Base-by-base conservation (phyloP, 2,888 invertebrate species). In the Clanis bilineata region DNA sequence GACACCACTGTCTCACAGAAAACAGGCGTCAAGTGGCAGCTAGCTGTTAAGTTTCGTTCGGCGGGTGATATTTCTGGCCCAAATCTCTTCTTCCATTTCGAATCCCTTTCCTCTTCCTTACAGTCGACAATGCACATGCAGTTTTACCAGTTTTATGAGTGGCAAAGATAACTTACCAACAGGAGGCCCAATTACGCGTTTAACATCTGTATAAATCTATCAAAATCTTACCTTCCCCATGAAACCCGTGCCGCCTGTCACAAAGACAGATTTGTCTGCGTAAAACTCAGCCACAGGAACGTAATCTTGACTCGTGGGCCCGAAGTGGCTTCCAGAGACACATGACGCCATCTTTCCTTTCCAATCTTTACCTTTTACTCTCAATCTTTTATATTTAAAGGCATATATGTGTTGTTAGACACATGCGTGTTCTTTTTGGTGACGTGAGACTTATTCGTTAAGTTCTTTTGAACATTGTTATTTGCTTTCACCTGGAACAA, bases 221-320 rank as follows among this genome's bases (percentile, higher is more conserved):
- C n/a, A n/a, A 28, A 3, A 21, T n/a, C 62, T 85, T 64, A 97
- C 96, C 93, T 97, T 97, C 60, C 97, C 97, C 93, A 97, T 95
- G 77, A 97, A 97, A 6, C 97, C 97, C 1, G 96, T 97, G 43
- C 95, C 97, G 39, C 97, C 97, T 3, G 97, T 97, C 59, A 97
- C 95, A 74, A 97, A 95, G 36, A 97, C 93, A 57, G 94, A 94
- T 76, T 95, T 94, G 63, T 95, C 95, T 22, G 94, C 92, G 82
- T 95, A 96, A 77, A 95, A 96, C 69, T 95, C 94, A 18, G 94
- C 93, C 54, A 95, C 94, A 0, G 93, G 92, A 41, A 90, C 73
- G 54, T 93, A 92, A 57, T 92, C 92, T 69, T 82, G 81, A 44
- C 76, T 77, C 12, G 78, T 77, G 23, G 74, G 70, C 28, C 73